Percentiles rank a stretch among this genome's conserved stretches.
phyloP scores from a whole-genome alignment of 92 coral and sea anemone species.

The Palythoa grandiflora region DNA sequence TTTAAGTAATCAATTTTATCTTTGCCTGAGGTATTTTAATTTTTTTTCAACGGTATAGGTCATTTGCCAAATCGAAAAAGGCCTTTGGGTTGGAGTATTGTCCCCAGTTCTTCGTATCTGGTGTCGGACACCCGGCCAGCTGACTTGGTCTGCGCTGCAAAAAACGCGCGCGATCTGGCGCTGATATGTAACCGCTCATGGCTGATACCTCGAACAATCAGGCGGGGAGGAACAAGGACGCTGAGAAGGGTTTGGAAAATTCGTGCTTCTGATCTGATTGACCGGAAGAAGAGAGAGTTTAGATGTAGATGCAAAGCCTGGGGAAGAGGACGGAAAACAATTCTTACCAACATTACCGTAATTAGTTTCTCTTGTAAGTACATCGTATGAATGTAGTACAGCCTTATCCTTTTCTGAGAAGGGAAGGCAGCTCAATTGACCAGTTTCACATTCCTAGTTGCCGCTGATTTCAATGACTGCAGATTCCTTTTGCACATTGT shows the following conservation, averaged over 20 bases:
- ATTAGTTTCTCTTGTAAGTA: slow-evolving; percentile 27
- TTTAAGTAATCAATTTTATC: too few relatives aligned
- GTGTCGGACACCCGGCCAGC: slow-evolving; percentile 8
- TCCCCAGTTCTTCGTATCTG: not conserved
- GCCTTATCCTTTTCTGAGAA: too few relatives aligned
- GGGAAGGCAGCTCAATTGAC: too few relatives aligned
- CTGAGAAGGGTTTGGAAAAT: slow-evolving; percentile 24
- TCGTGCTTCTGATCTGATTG: not conserved
- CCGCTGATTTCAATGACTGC: too few relatives aligned
- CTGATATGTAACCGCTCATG: slow-evolving; percentile 1
- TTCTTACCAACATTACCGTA: not conserved
- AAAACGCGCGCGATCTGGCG: not conserved
- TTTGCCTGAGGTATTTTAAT: not conserved
- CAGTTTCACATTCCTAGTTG: too few relatives aligned
- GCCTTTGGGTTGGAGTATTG: not conserved
- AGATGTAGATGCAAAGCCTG: slow-evolving; percentile 26
- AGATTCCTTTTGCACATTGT: too few relatives aligned
- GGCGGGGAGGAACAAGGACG: slow-evolving; percentile 16
- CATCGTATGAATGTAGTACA: not conserved
- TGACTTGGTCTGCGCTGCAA: slow-evolving; percentile 4
- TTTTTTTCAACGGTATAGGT: not conserved
- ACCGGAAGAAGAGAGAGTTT: not conserved
- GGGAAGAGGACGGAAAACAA: not conserved
- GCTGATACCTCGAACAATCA: not conserved
- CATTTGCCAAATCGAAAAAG: not conserved